phyloP scores from a whole-genome alignment of 2,888 invertebrate species.

The Ariolimax columbianus region DNA sequence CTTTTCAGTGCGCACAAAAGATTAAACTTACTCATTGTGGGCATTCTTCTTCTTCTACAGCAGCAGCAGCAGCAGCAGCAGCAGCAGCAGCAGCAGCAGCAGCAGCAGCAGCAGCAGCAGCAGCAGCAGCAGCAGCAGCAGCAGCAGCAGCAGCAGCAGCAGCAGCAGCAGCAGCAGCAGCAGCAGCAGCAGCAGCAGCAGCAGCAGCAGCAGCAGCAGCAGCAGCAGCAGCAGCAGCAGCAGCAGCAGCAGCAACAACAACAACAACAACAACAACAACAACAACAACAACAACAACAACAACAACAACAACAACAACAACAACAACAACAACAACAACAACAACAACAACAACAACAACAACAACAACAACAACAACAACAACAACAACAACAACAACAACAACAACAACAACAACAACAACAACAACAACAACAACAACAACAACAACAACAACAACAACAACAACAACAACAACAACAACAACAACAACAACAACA shows the following conservation, averaged over 20 bases:
- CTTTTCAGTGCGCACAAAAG: no score
- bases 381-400: not conserved
- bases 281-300: not conserved
- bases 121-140: no score
- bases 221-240: conserved; percentile 27
- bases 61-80: no score
- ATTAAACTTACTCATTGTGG: no score
- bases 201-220: conserved; percentile 16
- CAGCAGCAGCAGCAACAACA: conserved; percentile 26
- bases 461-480: not conserved
- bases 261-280: not conserved
- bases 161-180: no score
- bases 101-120: no score
- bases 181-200: conserved; percentile 13
- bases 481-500: not conserved
- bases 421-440: not conserved
- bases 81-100: no score
- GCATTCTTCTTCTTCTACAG: no score
- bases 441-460: not conserved
- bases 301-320: not conserved
- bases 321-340: not conserved
- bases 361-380: not conserved
- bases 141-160: no score
- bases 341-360: not conserved
- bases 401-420: not conserved